Evolutionary conservation across 2,888 invertebrate species (phyloP), one percentile per base, ranked within the genome.

Genomic region (Tetramorium bicarinatum): DNA sequence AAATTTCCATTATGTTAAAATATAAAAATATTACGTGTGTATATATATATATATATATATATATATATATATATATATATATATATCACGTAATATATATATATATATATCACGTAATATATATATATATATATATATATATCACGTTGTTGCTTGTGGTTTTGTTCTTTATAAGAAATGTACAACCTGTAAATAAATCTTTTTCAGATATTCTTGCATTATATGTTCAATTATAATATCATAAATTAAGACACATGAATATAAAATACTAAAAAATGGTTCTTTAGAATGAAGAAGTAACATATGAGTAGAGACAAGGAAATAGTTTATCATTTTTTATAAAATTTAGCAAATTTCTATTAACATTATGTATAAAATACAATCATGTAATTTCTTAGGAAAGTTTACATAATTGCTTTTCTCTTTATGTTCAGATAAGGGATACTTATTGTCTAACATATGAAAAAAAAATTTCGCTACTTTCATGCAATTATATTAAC

Each of bases 131-230:
- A 62, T 34, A 61, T 47, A 47, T 47, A 47, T 15, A 47, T 44
- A 41, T 75, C 21, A 11, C 49, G 29, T 34, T 66, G 66, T 54
- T 76, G 66, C 66, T 76, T 76, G 25, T 76, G 38, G 34, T 76
- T 76, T 25, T 66, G 52, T 76, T 72, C 29, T 61, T 34, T 62
- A 62, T 62, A 62, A 76, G n/a, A 25, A 4, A 67, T 91, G 87
- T 87, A 88, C 85, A 91, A 90, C 87, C 81, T 91, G 85, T 91
- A 89, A 87, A 91, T 92, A 92, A 90, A 91, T 87, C 85, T 87
- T 87, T 85, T 85, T 87, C 64, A 87, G 76, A 76, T 86, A 85
- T 77, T 67, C 25, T n/a, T 52, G 41, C 13, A 9, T 77, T 86
- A 49, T 76, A 38, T 76, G 52, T 76, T 82, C 38, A 67, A 56